A percentile compares a stretch with the other conserved stretches of the same genome.
phyloP scores from a whole-genome alignment of 2,113 vertebrate species.

The Pseudonaja textilis region DNA sequence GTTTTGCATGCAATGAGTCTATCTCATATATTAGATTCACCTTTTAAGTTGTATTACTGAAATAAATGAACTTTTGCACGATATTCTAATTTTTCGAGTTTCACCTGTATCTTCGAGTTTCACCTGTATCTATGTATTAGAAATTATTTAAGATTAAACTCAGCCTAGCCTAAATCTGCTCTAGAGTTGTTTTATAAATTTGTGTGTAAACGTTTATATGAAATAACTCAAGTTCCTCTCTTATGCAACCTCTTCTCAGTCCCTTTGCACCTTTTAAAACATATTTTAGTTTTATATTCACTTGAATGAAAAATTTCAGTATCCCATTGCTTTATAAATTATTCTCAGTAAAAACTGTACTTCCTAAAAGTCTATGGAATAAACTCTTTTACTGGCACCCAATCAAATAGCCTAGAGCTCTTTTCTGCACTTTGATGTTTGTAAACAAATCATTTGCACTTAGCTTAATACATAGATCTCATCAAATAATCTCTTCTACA shows the following conservation, averaged over 20 bases:
- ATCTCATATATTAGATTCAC: no score
- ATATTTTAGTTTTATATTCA: neutral
- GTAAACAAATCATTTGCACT: conserved; percentile 51
- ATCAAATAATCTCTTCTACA: conserved; percentile 38
- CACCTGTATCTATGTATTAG: neutral
- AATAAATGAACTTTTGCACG: no score
- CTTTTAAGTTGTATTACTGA: no score
- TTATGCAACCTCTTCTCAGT: neutral
- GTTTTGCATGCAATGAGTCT: no score
- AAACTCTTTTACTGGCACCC: conserved; percentile 45
- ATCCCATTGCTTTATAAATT: neutral
- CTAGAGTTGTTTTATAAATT: neutral
- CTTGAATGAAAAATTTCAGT: neutral
- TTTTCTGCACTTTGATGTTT: conserved; percentile 49
- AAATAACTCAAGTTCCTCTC: neutral
- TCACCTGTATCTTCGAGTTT: no score
- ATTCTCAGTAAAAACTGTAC: conserved; percentile 21
- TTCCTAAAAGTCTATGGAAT: conserved; percentile 34
- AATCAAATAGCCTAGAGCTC: conserved; percentile 35
- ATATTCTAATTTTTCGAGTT: no score
- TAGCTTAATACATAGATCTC: conserved; percentile 45
- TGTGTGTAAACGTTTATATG: neutral
- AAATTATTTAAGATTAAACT: neutral
- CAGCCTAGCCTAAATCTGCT: neutral
- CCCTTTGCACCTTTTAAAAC: neutral